Evolutionary conservation across 1,140 invertebrate genomes (phyloP).

Genomic region (Episyrphus balteatus): DNA sequence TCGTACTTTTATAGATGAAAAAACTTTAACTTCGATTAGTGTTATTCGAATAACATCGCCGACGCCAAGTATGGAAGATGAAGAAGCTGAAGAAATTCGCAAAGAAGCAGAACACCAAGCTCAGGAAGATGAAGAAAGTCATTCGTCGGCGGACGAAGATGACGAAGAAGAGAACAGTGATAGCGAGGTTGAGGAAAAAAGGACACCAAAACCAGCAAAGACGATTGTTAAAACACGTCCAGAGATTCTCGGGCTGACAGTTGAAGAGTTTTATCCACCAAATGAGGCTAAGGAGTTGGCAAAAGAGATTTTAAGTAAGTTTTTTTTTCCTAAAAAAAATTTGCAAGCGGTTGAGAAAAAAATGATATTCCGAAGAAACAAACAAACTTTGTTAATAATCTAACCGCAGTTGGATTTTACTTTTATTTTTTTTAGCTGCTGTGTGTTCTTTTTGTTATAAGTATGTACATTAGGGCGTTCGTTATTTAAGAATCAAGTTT

Average conservation of each 20-base stretch:
- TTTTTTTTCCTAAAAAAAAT: too few species aligned
- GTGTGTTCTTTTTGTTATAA: too few species aligned
- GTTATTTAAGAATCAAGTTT: too few species aligned
- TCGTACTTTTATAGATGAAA: constrained; percentile 19
- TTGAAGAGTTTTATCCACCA: constrained; percentile 32
- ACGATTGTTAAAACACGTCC: constrained; percentile 20
- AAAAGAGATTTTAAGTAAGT: constrained; percentile 32
- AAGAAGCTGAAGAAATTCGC: constrained; percentile 25
- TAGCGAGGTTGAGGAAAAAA: constrained; percentile 2
- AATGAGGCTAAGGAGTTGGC: constrained; percentile 25
- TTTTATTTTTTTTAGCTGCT: too few species aligned
- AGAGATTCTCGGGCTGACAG: constrained; percentile 25
- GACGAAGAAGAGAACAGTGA: constrained; percentile 16
- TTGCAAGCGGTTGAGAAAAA: too few species aligned
- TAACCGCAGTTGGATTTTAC: too few species aligned
- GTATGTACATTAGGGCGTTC: too few species aligned
- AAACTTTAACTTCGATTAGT: constrained; percentile 31
- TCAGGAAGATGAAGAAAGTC: background rate
- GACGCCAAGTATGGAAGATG: constrained; percentile 33
- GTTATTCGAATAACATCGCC: constrained; percentile 32
- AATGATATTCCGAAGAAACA: too few species aligned
- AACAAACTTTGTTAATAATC: too few species aligned
- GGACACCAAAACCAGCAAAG: background rate
- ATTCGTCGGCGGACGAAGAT: constrained; percentile 12
- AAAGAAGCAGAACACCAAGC: constrained; percentile 13